Evolutionary conservation across 1,140 invertebrate genomes (phyloP).

Genomic region (Drosophila neocordata): DNA sequence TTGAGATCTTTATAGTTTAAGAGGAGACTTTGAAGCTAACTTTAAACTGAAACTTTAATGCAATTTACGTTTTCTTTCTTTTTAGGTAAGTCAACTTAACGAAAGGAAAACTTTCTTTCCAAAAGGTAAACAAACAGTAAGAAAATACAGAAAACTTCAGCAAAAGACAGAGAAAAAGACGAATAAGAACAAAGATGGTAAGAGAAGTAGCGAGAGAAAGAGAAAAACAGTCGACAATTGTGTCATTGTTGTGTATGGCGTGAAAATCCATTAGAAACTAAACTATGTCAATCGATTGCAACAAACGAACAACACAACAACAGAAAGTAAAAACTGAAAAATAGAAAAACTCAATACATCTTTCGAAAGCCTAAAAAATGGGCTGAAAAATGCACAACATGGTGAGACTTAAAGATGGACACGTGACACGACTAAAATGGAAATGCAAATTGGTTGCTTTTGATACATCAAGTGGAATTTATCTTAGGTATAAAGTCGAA

Average conservation of each 20-base stretch:
- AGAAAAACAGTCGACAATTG: slow-evolving; percentile 35
- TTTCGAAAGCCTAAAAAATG: slow-evolving; percentile 31
- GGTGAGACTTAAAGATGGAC: not conserved
- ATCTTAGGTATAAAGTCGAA: too few species aligned
- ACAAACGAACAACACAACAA: slow-evolving; percentile 42
- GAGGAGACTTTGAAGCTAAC: not conserved
- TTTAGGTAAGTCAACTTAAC: slow-evolving; percentile 60
- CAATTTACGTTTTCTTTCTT: slow-evolving; percentile 52
- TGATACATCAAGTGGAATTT: too few species aligned
- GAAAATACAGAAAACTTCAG: slow-evolving; percentile 7
- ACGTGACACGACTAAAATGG: not conserved
- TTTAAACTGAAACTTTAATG: slow-evolving; percentile 61
- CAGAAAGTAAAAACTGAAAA: slow-evolving; percentile 18
- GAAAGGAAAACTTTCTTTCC: slow-evolving; percentile 33
- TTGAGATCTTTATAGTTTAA: slow-evolving; percentile 15
- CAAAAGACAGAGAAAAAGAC: not conserved
- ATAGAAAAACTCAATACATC: slow-evolving; percentile 13
- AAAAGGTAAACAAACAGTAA: not conserved
- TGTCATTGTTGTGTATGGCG: slow-evolving; percentile 63
- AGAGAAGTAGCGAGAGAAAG: not conserved
- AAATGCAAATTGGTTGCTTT: not conserved
- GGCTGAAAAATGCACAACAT: slow-evolving; percentile 12
- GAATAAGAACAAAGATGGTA: not conserved
- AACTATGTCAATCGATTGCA: slow-evolving; percentile 78
- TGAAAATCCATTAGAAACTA: slow-evolving; percentile 78